These are phyloP conservation scores for Rousettus leschenaultii DNA, from an alignment of 2,113 vertebrate species.

Conservation along the genomic window DNA sequence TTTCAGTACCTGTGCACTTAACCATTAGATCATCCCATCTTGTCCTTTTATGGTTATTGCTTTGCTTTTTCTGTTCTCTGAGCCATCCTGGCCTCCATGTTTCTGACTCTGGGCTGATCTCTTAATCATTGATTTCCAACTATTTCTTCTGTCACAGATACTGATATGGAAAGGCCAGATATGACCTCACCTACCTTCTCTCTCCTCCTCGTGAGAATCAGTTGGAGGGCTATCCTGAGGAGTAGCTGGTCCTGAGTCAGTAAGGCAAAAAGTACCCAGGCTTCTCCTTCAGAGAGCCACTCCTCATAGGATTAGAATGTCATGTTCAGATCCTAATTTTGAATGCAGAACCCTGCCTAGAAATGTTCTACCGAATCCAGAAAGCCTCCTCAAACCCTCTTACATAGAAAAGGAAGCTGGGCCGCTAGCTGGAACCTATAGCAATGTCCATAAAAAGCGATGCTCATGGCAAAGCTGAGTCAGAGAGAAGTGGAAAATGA, in stretches of 20 bases:
- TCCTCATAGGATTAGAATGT: background rate
- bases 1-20: background rate
- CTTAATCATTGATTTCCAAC: background rate
- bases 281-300: background rate
- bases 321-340: background rate
- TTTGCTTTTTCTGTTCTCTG: background rate
- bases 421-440: background rate
- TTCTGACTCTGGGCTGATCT: background rate
- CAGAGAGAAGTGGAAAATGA: conserved; percentile 15
- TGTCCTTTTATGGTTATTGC: background rate
- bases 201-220: background rate
- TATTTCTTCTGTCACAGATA: conserved; percentile 18
- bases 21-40: background rate
- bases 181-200: background rate
- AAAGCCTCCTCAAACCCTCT: background rate
- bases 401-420: background rate
- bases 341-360: background rate
- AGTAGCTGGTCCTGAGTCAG: background rate
- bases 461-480: background rate
- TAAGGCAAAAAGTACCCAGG: background rate
- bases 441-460: background rate
- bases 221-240: background rate
- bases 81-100: background rate
- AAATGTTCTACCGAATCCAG: background rate
- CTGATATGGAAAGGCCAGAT: background rate